Conservation (phyloP, 2,888 invertebrate genomes). For the Phorcus lineatus region DNA sequence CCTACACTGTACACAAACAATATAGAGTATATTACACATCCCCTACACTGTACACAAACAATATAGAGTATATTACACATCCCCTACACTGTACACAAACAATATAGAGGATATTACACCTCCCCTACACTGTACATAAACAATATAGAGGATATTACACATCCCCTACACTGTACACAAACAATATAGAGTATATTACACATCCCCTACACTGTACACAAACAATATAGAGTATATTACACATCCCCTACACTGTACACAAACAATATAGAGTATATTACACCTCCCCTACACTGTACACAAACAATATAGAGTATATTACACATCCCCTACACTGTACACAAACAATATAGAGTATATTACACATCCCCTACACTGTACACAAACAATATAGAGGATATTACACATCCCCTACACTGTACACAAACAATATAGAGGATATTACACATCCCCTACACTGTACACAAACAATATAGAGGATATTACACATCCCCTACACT, state of each 20-base stretch:
- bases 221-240: neutral
- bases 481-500: conserved; percentile 55
- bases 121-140: conserved; percentile 46
- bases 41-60: conserved; percentile 41
- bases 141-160: conserved; percentile 26
- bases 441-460: conserved; percentile 55
- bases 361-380: conserved; percentile 52
- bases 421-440: too few relatives aligned
- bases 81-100: conserved; percentile 44
- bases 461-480: too few relatives aligned
- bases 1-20: conserved; percentile 40
- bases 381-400: too few relatives aligned
- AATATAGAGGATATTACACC: conserved; percentile 26
- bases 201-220: conserved; percentile 46
- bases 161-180: conserved; percentile 46
- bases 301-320: too few relatives aligned
- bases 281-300: conserved; percentile 51
- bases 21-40: conserved; percentile 36
- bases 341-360: too few relatives aligned
- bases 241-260: conserved; percentile 49
- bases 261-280: neutral
- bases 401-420: conserved; percentile 53
- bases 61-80: conserved; percentile 31
- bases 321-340: conserved; percentile 52
- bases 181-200: conserved; percentile 25